Evolutionary conservation across 1,140 invertebrate genomes (phyloP).

Genomic region (Zaprionus africanus): DNA sequence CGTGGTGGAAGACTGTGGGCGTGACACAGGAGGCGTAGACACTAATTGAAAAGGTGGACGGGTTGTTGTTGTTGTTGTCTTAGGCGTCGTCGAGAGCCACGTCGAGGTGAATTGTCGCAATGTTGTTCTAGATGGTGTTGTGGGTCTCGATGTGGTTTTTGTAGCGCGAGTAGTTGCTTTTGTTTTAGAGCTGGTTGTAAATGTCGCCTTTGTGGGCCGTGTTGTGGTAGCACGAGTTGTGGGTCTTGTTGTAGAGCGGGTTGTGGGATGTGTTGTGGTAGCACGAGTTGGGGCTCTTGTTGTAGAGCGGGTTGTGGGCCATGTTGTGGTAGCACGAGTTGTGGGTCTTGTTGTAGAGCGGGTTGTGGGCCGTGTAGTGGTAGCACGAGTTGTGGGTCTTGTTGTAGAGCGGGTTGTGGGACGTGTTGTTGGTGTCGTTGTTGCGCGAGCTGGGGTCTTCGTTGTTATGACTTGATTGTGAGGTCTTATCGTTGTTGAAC

Average conservation of each 20-base stretch:
- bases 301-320: conserved; percentile 8
- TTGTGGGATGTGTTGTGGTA: too few species aligned
- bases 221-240: conserved; percentile 1
- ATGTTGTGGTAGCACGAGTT: neutral
- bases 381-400: neutral
- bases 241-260: neutral
- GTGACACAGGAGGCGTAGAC: neutral
- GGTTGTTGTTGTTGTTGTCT: conserved; percentile 2
- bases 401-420: neutral
- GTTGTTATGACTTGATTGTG: neutral
- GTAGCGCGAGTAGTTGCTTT: conserved; percentile 11
- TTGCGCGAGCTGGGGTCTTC: neutral
- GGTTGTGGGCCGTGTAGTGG: neutral
- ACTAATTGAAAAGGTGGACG: neutral
- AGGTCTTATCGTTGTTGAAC: too few species aligned
- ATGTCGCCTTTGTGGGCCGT: neutral
- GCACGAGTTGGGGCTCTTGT: too few species aligned
- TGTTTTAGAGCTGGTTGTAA: conserved; percentile 6
- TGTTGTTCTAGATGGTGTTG: conserved; percentile 16
- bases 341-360: conserved; percentile 18
- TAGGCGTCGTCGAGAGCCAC: conserved; percentile 3
- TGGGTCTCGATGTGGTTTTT: conserved; percentile 7
- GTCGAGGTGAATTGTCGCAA: conserved; percentile 16
- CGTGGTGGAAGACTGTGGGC: conserved; percentile 45
- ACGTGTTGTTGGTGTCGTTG: neutral